Conservation (phyloP, 2,113 vertebrate species). For the Anarrhichthys ocellatus region DNA sequence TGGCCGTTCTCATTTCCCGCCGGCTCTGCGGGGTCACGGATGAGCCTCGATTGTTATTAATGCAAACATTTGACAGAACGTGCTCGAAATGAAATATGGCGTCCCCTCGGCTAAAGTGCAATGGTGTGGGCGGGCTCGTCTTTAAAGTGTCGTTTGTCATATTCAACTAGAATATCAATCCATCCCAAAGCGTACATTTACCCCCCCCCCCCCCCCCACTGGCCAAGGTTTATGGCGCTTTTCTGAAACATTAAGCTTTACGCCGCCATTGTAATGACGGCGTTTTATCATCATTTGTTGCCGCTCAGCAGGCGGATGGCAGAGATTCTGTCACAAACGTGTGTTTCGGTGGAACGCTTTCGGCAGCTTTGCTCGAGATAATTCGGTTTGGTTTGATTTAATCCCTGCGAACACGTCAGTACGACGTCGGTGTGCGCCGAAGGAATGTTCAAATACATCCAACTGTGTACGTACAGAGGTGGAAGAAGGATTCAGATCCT, state of each 20-base stretch:
- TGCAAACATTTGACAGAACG: slow-evolving; percentile 72
- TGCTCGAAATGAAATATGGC: slow-evolving; percentile 59
- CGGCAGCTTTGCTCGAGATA: slow-evolving; percentile 26
- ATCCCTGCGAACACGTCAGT: background rate
- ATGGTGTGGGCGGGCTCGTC: slow-evolving; percentile 65
- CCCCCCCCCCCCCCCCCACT: background rate
- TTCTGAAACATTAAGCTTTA: slow-evolving; percentile 71
- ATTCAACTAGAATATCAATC: slow-evolving; percentile 72
- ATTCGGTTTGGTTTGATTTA: slow-evolving; percentile 38
- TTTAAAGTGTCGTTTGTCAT: slow-evolving; percentile 74
- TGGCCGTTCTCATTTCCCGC: slow-evolving; percentile 38
- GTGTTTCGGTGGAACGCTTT: slow-evolving; percentile 21
- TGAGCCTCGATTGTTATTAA: slow-evolving; percentile 62
- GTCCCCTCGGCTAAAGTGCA: slow-evolving; percentile 68
- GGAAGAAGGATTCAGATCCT: background rate
- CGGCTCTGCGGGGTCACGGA: slow-evolving; percentile 52
- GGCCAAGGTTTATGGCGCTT: slow-evolving; percentile 55
- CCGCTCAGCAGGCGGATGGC: slow-evolving; percentile 1
- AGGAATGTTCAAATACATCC: background rate
- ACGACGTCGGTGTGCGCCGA: background rate
- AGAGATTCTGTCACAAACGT: slow-evolving; percentile 27
- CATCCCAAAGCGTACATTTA: slow-evolving; percentile 57
- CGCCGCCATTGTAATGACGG: slow-evolving; percentile 51
- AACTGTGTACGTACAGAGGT: background rate
- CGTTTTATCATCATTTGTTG: slow-evolving; percentile 67